phyloP scores from a whole-genome alignment of 2,888 invertebrate genomes.

The Habrosyne pyritoides region DNA sequence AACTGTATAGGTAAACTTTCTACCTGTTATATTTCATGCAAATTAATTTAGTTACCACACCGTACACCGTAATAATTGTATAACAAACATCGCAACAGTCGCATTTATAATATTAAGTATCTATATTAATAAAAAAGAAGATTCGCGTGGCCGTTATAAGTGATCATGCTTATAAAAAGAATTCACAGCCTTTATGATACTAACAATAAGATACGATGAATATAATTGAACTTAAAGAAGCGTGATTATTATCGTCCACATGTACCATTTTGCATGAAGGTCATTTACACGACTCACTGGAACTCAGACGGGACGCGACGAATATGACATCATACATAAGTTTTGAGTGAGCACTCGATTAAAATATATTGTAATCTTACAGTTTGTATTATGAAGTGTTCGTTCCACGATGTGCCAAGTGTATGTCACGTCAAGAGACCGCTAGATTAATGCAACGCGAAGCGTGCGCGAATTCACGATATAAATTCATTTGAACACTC shows the following conservation, averaged over 20 bases:
- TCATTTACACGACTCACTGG: constrained; percentile 51
- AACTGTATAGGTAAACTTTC: too few species aligned
- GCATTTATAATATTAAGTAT: too few species aligned
- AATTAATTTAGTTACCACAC: too few species aligned
- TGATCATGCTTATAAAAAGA: not conserved
- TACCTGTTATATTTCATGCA: too few species aligned
- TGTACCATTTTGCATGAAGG: constrained; percentile 58
- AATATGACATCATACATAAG: constrained; percentile 53
- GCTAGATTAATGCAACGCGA: constrained; percentile 50
- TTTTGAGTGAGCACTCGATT: constrained; percentile 40
- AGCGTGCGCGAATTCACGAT: constrained; percentile 30
- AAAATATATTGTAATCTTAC: constrained; percentile 23
- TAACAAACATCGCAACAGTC: too few species aligned
- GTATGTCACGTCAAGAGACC: constrained; percentile 48
- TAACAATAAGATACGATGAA: constrained; percentile 9
- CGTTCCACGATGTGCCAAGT: constrained; percentile 33
- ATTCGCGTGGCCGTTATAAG: not conserved
- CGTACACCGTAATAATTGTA: too few species aligned
- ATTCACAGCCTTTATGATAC: not conserved
- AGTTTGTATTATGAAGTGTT: constrained; percentile 29
- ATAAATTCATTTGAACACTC: constrained; percentile 16
- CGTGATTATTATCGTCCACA: constrained; percentile 46
- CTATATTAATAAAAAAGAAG: too few species aligned
- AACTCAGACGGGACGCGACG: constrained; percentile 50
- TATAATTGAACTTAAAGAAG: constrained; percentile 16